Base-by-base conservation (phyloP, 2,888 invertebrate species). In the Seira ritae region DNA sequence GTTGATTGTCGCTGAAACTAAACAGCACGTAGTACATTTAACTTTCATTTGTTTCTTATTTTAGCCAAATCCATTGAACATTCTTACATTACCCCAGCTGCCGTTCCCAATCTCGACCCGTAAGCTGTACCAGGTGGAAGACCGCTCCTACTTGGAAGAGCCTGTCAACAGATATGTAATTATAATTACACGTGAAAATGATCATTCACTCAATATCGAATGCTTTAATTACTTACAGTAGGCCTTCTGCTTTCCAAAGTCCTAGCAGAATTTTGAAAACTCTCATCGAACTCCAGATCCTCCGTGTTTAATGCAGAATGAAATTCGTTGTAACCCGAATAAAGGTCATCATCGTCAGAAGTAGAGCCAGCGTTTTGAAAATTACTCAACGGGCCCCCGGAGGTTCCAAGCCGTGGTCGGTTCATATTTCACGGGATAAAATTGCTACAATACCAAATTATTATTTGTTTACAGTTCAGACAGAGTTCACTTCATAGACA, bases 231-330 rank as follows among this genome's bases (percentile, higher is more conserved):
- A 4, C 90, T 88, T 88, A 95, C 94, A 85, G 93, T 92, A 73
- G 94, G 94, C 89, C 94, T 91, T 69, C 95, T 92, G 19, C 94
- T 94, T 89, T 95, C 94, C 86, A 95, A 94, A 20, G 93, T 94
- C 87, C 94, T 92, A n/a, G 96, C 92, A 12, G 95, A 94, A 90
- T 95, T 94, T 90, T 95, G 95, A 89, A 96, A 95, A 31, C 92
- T 93, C 87, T 94, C 93, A 90, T 96, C 96, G 88, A 94, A 93
- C 72, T 94, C 93, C 84, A 96, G 91, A 90, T 94, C 94, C 90
- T 95, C 92, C 0, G 93, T 93, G 89, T 93, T 94, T 84, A 94
- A 91, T 0, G 94, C 93, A 0, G 94, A 93, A 6, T 94, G 92
- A 87, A 93, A 94, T 24, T 94, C 94, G 89, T 94, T 94, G 90